Conservation (phyloP, 2,888 invertebrate species). For the Diaperis boleti region DNA sequence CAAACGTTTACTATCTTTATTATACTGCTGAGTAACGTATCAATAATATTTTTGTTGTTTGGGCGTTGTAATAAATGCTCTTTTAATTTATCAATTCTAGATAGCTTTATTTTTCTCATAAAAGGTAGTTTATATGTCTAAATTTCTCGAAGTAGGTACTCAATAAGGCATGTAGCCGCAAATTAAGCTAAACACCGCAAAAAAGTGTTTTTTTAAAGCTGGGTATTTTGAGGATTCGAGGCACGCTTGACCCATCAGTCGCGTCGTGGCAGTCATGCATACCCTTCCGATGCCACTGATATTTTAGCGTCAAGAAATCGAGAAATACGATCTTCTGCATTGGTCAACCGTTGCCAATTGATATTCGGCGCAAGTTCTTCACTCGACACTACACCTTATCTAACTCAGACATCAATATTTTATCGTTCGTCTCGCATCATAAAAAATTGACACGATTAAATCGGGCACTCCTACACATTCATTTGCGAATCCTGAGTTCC, state of each 20-base stretch:
- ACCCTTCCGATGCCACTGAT: conserved; percentile 55
- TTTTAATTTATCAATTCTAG: no score
- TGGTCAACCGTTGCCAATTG: conserved; percentile 45
- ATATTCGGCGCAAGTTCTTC: conserved; percentile 41
- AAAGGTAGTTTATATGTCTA: no score
- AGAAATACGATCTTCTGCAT: conserved; percentile 48
- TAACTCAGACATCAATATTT: conserved; percentile 39
- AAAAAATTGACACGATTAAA: conserved; percentile 36
- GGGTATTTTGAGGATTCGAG: conserved; percentile 52
- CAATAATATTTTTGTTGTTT: no score
- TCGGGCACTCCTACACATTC: neutral
- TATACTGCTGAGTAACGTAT: no score
- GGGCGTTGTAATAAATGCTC: no score
- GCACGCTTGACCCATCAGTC: conserved; percentile 56
- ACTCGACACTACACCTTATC: conserved; percentile 39
- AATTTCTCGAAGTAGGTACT: no score
- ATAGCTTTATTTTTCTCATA: no score
- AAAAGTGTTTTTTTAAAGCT: no score
- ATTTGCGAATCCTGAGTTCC: conserved; percentile 22
- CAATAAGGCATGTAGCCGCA: no score
- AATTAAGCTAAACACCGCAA: no score
- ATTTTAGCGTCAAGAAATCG: conserved; percentile 54
- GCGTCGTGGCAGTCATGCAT: conserved; percentile 54
- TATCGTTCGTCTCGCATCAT: conserved; percentile 24
- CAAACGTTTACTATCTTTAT: no score